These are phyloP conservation scores for Mugil cephalus DNA, from an alignment of 2,113 vertebrate genomes.

Conservation along the genomic window DNA sequence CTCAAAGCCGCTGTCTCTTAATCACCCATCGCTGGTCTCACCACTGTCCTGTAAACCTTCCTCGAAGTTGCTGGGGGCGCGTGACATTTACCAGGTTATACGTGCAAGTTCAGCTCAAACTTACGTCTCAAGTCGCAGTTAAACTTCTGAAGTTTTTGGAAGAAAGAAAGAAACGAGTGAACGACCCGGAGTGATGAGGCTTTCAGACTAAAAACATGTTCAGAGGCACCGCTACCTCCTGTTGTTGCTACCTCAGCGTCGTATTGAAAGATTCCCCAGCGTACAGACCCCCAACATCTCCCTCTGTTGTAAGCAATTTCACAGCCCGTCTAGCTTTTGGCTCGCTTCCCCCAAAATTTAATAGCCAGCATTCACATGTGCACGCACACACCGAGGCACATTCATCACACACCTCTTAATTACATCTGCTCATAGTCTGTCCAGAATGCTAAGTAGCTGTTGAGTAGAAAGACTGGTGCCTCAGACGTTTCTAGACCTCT, in stretches of 20 bases:
- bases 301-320: conserved; percentile 79
- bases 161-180: background rate
- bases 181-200: background rate
- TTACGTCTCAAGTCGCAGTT: no score
- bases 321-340: conserved; percentile 74
- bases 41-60: no score
- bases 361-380: conserved; percentile 54
- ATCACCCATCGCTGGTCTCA: no score
- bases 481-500: conserved; percentile 52
- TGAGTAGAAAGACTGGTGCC: conserved; percentile 54
- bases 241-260: conserved; percentile 56
- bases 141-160: no score
- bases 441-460: conserved; percentile 74
- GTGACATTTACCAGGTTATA: no score
- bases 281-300: conserved; percentile 65
- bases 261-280: conserved; percentile 39
- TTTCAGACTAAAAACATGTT: conserved; percentile 6
- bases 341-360: conserved; percentile 67
- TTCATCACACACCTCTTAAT: conserved; percentile 74
- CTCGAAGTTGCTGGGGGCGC: no score
- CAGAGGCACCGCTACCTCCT: conserved; percentile 25
- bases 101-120: no score
- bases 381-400: conserved; percentile 27
- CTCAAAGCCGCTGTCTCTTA: no score
- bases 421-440: conserved; percentile 63